These are phyloP conservation scores for Lophius piscatorius DNA, from an alignment of 2,113 vertebrate species.

Conservation along the genomic window DNA sequence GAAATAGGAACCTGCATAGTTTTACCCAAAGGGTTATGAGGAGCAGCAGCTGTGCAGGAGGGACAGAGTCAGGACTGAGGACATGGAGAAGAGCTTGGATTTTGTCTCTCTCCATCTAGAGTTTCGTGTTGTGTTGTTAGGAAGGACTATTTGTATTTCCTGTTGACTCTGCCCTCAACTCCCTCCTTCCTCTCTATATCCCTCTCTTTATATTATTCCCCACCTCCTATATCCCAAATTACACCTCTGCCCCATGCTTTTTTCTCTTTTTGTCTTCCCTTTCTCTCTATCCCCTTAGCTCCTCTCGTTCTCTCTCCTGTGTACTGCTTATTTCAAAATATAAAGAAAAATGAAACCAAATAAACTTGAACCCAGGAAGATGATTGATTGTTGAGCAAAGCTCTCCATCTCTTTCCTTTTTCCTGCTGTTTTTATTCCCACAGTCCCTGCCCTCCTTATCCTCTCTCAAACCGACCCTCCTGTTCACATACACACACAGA, in stretches of 20 bases:
- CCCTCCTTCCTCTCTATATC: too few species aligned
- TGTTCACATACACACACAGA: too few species aligned
- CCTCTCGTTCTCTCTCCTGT: conserved; percentile 33
- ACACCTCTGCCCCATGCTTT: too few species aligned
- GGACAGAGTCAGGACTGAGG: conserved; percentile 31
- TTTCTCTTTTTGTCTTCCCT: conserved; percentile 35
- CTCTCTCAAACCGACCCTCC: too few species aligned
- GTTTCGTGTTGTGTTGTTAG: too few species aligned
- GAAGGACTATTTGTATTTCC: too few species aligned
- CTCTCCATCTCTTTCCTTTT: conserved; percentile 43
- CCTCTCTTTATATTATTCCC: too few species aligned
- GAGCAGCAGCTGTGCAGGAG: conserved; percentile 12
- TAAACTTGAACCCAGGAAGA: conserved; percentile 70
- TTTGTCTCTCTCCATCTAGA: too few species aligned
- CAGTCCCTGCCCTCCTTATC: conserved; percentile 39
- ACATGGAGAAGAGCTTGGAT: conserved; percentile 39
- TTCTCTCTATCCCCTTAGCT: conserved; percentile 5
- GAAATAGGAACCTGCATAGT: conserved; percentile 34
- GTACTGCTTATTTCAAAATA: conserved; percentile 46
- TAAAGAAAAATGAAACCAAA: conserved; percentile 69
- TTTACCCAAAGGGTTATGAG: conserved; percentile 27
- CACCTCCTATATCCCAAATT: too few species aligned
- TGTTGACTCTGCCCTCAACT: too few species aligned
- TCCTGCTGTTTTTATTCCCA: conserved; percentile 56
- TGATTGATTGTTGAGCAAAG: conserved; percentile 75